Percentiles rank a stretch among this genome's conserved stretches.
Conservation (phyloP, 2,113 vertebrate genomes). For the Petrocephalus zakoni region DNA sequence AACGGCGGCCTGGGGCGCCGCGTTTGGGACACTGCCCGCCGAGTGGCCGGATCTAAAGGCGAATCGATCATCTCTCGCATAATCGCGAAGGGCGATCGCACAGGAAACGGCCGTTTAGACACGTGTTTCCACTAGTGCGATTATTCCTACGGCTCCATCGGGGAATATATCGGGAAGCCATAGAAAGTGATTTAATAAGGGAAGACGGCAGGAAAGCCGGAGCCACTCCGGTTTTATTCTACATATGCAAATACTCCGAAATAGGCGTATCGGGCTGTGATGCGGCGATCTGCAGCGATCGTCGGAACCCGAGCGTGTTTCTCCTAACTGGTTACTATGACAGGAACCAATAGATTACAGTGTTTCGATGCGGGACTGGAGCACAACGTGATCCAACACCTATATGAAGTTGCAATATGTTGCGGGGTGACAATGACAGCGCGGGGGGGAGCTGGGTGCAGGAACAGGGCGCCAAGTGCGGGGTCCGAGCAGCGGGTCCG, state of each 20-base stretch:
- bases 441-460: neutral
- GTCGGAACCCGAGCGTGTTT: neutral
- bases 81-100: constrained; percentile 11
- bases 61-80: neutral
- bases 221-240: neutral
- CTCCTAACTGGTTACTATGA: neutral
- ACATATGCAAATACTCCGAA: neutral
- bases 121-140: constrained; percentile 19
- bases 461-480: neutral
- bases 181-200: neutral
- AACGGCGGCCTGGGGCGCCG: neutral
- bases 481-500: neutral
- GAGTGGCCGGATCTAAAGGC: neutral
- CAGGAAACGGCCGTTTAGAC: constrained; percentile 12
- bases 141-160: constrained; percentile 7
- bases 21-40: neutral
- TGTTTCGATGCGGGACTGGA: neutral
- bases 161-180: neutral
- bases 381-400: neutral
- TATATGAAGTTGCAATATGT: neutral
- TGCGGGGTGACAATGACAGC: constrained; percentile 2
- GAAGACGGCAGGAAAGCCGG: neutral
- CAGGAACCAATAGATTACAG: neutral
- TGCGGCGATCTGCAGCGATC: neutral
- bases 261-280: neutral